Evolutionary conservation across 2,888 invertebrate genomes (phyloP).

Genomic region (Actias luna): DNA sequence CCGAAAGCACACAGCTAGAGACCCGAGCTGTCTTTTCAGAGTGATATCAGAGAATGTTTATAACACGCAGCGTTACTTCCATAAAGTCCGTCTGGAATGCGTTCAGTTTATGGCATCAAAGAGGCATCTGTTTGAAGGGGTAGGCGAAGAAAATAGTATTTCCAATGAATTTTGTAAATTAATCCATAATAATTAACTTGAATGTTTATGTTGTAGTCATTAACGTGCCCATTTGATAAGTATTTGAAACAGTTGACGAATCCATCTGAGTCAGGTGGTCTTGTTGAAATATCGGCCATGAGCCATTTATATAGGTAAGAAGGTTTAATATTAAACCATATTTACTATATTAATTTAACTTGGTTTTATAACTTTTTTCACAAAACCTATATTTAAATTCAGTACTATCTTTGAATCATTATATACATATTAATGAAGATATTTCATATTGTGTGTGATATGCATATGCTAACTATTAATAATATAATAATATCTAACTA

Average conservation of each 20-base stretch:
- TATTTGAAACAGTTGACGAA: constrained; percentile 87
- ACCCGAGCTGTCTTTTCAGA: constrained; percentile 94
- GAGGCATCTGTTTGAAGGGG: constrained; percentile 84
- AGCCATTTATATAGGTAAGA: constrained; percentile 86
- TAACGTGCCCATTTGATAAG: constrained; percentile 83
- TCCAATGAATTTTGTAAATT: constrained; percentile 21
- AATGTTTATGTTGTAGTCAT: constrained; percentile 79
- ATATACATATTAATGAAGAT: too few species aligned
- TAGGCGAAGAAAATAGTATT: constrained; percentile 45
- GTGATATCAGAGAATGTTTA: constrained; percentile 93
- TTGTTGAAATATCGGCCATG: constrained; percentile 86
- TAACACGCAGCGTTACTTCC: constrained; percentile 86
- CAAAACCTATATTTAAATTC: too few species aligned
- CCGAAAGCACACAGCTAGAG: constrained; percentile 93
- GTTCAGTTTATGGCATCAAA: constrained; percentile 87
- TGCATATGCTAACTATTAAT: too few species aligned
- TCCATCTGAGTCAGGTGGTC: constrained; percentile 85
- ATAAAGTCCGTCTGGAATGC: constrained; percentile 87
- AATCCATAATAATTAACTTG: constrained; percentile 29
- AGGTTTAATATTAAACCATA: constrained; percentile 29
- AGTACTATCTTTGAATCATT: too few species aligned
- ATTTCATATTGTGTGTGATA: too few species aligned
- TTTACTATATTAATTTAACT: background rate
- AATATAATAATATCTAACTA: too few species aligned
- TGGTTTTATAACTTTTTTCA: too few species aligned